Percentiles rank a stretch among this genome's conserved stretches.
phyloP scores from a whole-genome alignment of 1,140 invertebrate species.

The Oedothorax gibbosus region DNA sequence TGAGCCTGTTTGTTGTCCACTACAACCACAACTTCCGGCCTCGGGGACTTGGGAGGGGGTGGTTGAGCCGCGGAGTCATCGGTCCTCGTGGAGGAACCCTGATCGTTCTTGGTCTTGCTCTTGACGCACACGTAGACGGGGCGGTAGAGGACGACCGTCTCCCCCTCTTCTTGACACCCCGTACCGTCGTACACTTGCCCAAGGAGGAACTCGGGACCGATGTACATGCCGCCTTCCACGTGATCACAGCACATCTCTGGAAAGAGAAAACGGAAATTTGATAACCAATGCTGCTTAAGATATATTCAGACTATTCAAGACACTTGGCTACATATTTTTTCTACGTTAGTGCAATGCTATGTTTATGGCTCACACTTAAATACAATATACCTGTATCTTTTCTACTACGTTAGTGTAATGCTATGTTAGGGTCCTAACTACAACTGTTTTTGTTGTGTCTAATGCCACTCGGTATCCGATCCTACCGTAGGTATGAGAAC shows the following conservation, averaged over 20 bases:
- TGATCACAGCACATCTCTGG: slow-evolving; percentile 78
- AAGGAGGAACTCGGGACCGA: slow-evolving; percentile 83
- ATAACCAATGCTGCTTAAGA: no score
- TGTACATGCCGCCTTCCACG: slow-evolving; percentile 84
- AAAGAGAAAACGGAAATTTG: slow-evolving; percentile 23
- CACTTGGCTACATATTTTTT: no score
- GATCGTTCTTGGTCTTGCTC: slow-evolving; percentile 38
- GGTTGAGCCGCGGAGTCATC: neutral
- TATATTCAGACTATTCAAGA: no score
- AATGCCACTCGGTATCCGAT: no score
- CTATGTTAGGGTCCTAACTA: no score
- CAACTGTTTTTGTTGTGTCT: no score
- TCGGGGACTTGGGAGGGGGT: slow-evolving; percentile 10
- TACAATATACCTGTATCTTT: no score
- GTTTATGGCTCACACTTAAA: no score
- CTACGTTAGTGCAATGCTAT: no score
- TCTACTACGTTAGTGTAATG: no score
- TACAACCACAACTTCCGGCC: neutral
- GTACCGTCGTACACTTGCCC: slow-evolving; percentile 86
- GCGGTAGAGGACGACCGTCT: slow-evolving; percentile 74
- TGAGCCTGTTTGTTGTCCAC: no score
- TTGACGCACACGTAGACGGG: slow-evolving; percentile 77
- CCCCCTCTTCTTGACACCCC: slow-evolving; percentile 67
- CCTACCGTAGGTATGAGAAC: no score
- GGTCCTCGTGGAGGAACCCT: slow-evolving; percentile 42